Percentiles rank a stretch among this genome's conserved stretches.
These are phyloP conservation scores for Acropternis orthonyx DNA, from an alignment of 2,797 vertebrate species.

Conservation along the genomic window DNA sequence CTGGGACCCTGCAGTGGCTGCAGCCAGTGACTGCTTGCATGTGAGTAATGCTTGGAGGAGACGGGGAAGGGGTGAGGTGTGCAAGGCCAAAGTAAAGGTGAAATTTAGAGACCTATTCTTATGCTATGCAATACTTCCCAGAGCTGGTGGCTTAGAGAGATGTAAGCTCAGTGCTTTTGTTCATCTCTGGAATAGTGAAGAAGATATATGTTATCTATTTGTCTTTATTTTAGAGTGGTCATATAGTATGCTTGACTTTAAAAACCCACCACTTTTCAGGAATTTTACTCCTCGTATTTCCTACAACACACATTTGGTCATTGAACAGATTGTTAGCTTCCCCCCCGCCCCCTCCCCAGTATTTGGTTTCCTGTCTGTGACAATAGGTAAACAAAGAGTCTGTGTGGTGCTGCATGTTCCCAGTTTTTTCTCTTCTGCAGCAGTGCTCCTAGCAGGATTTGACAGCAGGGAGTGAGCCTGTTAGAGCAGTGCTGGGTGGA, in stretches of 20 bases:
- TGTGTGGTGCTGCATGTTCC: background rate
- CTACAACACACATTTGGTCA: background rate
- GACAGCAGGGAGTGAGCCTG: background rate
- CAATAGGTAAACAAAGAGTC: background rate
- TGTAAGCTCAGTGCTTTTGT: background rate
- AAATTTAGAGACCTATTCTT: background rate
- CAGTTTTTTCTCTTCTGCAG: background rate
- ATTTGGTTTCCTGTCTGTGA: background rate
- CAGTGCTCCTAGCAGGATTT: background rate
- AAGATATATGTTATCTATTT: background rate
- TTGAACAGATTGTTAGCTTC: background rate
- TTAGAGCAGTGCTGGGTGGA: background rate
- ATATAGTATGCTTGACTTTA: background rate
- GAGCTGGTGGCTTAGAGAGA: background rate
- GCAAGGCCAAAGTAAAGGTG: background rate
- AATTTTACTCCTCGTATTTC: background rate
- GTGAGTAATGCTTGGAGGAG: background rate
- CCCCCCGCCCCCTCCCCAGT: background rate
- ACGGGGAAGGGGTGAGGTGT: background rate
- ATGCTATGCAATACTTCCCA: background rate
- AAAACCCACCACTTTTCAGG: background rate
- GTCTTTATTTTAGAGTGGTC: background rate
- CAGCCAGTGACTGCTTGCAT: fast-evolving
- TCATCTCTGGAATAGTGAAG: background rate
- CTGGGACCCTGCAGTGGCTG: background rate